Evolutionary conservation across 2,113 vertebrate species (phyloP).

Genomic region (Laterallus jamaicensis): DNA sequence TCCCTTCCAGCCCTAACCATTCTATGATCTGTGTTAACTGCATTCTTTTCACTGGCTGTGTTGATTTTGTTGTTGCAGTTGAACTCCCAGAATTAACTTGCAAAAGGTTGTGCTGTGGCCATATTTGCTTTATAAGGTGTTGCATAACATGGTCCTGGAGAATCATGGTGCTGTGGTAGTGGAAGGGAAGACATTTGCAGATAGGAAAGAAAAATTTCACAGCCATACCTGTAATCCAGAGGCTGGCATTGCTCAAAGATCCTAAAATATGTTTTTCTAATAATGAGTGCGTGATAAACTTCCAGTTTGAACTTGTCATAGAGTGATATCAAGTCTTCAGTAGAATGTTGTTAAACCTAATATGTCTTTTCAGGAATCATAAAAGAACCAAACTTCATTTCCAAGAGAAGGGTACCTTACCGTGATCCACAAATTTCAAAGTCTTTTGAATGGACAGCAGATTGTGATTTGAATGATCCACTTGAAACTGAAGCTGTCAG

Average conservation of each 20-base stretch:
- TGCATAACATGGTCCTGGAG: not conserved
- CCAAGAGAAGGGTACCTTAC: slow-evolving; percentile 82
- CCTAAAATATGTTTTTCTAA: not conserved
- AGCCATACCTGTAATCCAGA: rapidly evolving
- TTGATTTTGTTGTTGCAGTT: not conserved
- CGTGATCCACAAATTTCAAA: slow-evolving; percentile 77
- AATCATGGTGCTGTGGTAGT: not conserved
- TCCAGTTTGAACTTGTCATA: not conserved
- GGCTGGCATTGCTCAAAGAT: not conserved
- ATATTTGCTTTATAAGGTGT: not conserved
- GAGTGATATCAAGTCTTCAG: not conserved
- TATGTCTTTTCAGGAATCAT: slow-evolving; percentile 75
- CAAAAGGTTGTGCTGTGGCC: not conserved
- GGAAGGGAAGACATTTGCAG: not conserved
- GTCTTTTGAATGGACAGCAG: slow-evolving; percentile 79
- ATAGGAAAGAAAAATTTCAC: not conserved
- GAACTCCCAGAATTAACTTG: not conserved
- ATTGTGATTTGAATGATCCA: slow-evolving; percentile 9
- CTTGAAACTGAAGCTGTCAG: slow-evolving; percentile 21
- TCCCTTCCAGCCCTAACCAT: no score
- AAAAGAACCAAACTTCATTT: slow-evolving; percentile 85
- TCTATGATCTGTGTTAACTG: not conserved
- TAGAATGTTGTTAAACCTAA: not conserved
- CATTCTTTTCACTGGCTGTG: not conserved
- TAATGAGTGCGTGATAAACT: not conserved